Conservation (phyloP, 2,888 invertebrate species). For the Drosophila anomelani region DNA sequence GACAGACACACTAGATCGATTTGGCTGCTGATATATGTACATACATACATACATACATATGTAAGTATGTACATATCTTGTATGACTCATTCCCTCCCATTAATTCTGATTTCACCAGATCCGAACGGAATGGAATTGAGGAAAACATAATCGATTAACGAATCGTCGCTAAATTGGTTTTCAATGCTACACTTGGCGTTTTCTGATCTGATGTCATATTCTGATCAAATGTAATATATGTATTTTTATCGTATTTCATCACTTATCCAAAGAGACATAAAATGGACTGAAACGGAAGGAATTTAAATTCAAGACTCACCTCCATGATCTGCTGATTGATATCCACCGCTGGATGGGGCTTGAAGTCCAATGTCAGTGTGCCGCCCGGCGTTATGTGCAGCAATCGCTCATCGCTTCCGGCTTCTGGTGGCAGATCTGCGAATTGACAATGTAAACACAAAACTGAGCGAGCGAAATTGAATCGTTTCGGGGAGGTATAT, state of each 20-base stretch:
- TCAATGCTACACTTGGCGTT: background rate
- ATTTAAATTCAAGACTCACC: constrained; percentile 65
- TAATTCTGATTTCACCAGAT: background rate
- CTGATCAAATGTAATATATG: background rate
- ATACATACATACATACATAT: too few relatives aligned
- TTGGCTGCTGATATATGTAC: too few relatives aligned
- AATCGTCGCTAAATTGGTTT: background rate
- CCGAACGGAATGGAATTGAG: background rate
- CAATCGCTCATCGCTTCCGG: constrained; percentile 83
- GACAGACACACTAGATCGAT: background rate
- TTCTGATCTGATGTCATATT: background rate
- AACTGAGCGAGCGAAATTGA: constrained; percentile 33
- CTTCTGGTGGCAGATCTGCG: constrained; percentile 85
- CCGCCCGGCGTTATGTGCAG: constrained; percentile 83
- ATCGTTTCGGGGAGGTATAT: constrained; percentile 26
- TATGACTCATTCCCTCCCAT: background rate
- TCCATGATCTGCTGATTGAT: constrained; percentile 85
- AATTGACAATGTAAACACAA: constrained; percentile 53
- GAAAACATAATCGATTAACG: constrained; percentile 4
- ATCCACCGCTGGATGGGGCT: constrained; percentile 81
- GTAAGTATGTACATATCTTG: background rate
- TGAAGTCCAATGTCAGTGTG: constrained; percentile 82
- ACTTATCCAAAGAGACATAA: background rate
- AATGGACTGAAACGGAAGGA: too few relatives aligned
- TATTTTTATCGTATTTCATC: background rate